Evolutionary conservation across 2,797 vertebrate genomes (phyloP), one percentile per base, ranked within the genome.

Genomic region (Parauchenoglanis ngamensis): DNA sequence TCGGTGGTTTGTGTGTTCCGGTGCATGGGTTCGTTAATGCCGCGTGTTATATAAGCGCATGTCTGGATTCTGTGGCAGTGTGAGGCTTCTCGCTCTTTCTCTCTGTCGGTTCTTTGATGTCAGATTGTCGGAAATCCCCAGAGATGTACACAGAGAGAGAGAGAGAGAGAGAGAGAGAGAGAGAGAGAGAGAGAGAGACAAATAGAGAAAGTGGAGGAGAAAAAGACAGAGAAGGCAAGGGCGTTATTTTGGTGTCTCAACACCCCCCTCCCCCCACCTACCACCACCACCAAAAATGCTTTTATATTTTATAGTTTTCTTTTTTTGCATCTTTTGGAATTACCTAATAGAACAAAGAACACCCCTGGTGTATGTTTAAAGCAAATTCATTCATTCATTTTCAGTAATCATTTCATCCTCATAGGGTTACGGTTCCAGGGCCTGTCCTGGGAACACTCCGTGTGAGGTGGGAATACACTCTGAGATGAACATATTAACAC

Each of bases 31-130:
- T 80, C 21, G 52, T 89, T 91, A 83, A 57, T 31, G 63, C 88
- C 84, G 81, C n/a, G 10, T 63, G 73, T 91, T 92, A 91, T 86
- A 80, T 89, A 91, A 92, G 65, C 7, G 35, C 21, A 46, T 57
- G 85, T 89, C 88, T 85, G 63, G 73, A 84, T 90, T 80, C 31
- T 61, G 77, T 80, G 56, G 89, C 86, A 86, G 80, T 57, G 68
- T 31, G 28, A 83, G 78, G 57, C 75, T 83, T 84, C 56, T 80
- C 56, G 31, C 21, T 54, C 59, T 79, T 56, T 85, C 68, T 79
- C n/a, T 86, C 85, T 56, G 49, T 70, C 85, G 61, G 77, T 17
- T 46, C 78, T 89, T 89, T 89, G 89, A 90, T 87, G 89, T 90
- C 86, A 87, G 82, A 88, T 73, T 68, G 79, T 65, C n/a, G 28